Conservation (phyloP, 2,888 invertebrate species). For the Caenorhabditis afra region DNA sequence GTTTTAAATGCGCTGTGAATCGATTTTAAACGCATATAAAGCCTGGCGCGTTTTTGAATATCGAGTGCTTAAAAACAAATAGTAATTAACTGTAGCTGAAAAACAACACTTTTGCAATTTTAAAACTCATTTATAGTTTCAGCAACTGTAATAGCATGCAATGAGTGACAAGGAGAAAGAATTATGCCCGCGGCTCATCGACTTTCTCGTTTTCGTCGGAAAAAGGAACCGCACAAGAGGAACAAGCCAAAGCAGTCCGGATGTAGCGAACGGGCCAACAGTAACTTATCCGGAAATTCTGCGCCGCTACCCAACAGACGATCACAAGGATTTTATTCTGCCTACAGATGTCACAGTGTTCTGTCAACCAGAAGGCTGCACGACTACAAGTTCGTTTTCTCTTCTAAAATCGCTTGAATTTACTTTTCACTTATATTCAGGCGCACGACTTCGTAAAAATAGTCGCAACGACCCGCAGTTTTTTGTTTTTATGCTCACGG, state of each 20-base stretch:
- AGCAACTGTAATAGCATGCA: not conserved
- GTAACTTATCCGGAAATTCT: slow-evolving; percentile 71
- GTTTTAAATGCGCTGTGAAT: too few relatives aligned
- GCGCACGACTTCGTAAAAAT: slow-evolving; percentile 83
- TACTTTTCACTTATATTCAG: slow-evolving; percentile 21
- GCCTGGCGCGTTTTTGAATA: too few relatives aligned
- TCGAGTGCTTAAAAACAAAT: too few relatives aligned
- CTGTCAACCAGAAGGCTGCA: slow-evolving; percentile 99
- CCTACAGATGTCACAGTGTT: slow-evolving; percentile 99
- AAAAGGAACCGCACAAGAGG: slow-evolving; percentile 56
- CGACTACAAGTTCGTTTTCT: slow-evolving; percentile 81
- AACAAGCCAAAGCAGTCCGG: slow-evolving; percentile 37
- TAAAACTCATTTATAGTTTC: too few relatives aligned
- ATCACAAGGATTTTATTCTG: slow-evolving; percentile 90
- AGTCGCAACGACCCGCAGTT: slow-evolving; percentile 90
- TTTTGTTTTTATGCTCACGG: slow-evolving; percentile 94
- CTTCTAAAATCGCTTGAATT: not conserved
- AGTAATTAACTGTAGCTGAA: too few relatives aligned
- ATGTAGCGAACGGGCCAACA: slow-evolving; percentile 32
- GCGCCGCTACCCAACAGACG: slow-evolving; percentile 83
- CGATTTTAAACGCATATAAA: too few relatives aligned
- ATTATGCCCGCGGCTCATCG: slow-evolving; percentile 85
- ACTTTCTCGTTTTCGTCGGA: slow-evolving; percentile 97
- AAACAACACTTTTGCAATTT: too few relatives aligned
- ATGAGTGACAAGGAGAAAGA: slow-evolving; percentile 80